Evolutionary conservation across 2,113 vertebrate species (phyloP), one percentile per base, ranked within the genome.

Genomic region (Tyrannus savana): DNA sequence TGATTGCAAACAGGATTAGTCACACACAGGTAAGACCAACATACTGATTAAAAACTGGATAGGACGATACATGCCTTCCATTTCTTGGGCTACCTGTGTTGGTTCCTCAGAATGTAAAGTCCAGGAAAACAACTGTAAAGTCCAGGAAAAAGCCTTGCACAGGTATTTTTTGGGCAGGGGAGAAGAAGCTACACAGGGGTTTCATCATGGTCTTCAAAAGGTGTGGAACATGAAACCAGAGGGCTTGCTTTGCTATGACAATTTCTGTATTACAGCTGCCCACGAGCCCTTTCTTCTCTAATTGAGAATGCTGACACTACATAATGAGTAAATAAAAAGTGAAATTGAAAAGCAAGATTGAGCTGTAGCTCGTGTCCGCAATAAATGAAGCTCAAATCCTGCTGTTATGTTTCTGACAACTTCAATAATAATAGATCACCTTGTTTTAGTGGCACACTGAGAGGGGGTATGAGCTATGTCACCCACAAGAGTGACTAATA

Each of bases 381-480:
- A 62, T 44, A 80, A 85, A 93, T 72, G 82, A 56, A 76, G 84
- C 63, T 66, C 82, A 78, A 79, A 82, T 91, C 78, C 84, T 68
- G 64, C 91, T 84, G 66, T 87, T 77, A 73, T 37, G 63, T 82
- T 95, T 95, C 87, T 93, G 77, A 72, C 66, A 80, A 44, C 79
- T 67, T 58, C 87, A 96, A 92, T 93, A 95, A 95, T 79, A 95
- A 90, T 86, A 94, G 87, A 97, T 97, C 92, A 93, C 97, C 95
- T 95, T 84, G 80, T 87, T 96, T 97, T 92, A 94, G 96, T 91
- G 71, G 75, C 4, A 14, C 75, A 41, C 64, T 74, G 76, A 90
- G 82, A 96, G 93, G 88, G 85, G 95, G 96, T 98, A 94, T 81
- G 97, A 98, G 96, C 94, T 97, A 93, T 92, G 91, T 95, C 93